These are phyloP conservation scores for Argentina silus DNA, from an alignment of 2,797 vertebrate species.

Conservation along the genomic window DNA sequence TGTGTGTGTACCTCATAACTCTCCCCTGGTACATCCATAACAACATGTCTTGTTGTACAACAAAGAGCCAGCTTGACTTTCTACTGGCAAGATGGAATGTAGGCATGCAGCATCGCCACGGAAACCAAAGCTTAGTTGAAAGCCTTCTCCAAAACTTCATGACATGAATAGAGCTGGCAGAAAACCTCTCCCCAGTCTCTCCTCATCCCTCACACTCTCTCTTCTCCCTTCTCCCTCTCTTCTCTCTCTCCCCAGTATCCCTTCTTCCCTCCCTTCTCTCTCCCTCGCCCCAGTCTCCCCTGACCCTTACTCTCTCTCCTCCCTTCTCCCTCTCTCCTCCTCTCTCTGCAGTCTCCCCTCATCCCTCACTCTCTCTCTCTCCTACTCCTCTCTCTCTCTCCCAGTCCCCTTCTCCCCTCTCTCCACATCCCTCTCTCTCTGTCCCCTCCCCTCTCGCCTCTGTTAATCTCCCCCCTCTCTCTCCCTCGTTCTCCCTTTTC, in stretches of 20 bases:
- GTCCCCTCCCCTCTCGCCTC: background rate
- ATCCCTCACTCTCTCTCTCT: background rate
- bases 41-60: conserved; percentile 17
- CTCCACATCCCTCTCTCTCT: conserved; percentile 23
- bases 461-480: no score
- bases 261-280: background rate
- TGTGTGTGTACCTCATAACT: background rate
- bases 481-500: background rate
- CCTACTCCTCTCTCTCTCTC: conserved; percentile 6
- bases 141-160: conserved; percentile 20
- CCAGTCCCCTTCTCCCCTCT: conserved; percentile 2
- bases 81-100: conserved; percentile 33
- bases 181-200: conserved; percentile 17
- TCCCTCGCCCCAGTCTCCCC: background rate
- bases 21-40: conserved; percentile 6
- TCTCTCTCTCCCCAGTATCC: background rate
- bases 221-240: conserved; percentile 1
- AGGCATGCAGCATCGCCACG: conserved; percentile 1
- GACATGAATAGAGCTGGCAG: background rate
- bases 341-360: background rate
- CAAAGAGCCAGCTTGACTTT: conserved; percentile 11
- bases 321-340: background rate
- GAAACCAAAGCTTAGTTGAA: conserved; percentile 32
- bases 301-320: background rate
- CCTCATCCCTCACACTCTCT: no score